Evolutionary conservation across 2,888 invertebrate species (phyloP).

Genomic region (Girardia tigrina): DNA sequence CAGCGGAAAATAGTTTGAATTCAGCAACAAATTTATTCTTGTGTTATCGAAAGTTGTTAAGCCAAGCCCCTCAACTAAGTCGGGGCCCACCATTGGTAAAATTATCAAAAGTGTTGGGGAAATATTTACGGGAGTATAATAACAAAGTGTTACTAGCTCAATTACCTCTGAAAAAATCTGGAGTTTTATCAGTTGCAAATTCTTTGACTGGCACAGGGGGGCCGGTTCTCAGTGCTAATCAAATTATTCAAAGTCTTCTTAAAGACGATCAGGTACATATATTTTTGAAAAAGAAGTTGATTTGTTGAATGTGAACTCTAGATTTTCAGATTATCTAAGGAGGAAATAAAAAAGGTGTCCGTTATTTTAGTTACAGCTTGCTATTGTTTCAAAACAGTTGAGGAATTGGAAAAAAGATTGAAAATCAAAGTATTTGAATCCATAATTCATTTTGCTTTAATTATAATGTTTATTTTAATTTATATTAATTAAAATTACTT

Average conservation of each 20-base stretch:
- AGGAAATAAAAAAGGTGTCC: constrained; percentile 60
- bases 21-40: constrained; percentile 39
- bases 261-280: constrained; percentile 60
- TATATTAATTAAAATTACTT: not conserved
- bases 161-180: constrained; percentile 54
- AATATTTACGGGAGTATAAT: constrained; percentile 80
- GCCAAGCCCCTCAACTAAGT: constrained; percentile 83
- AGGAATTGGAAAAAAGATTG: constrained; percentile 56
- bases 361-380: constrained; percentile 85
- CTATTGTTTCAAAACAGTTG: constrained; percentile 91
- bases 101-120: constrained; percentile 75
- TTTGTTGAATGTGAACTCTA: not conserved
- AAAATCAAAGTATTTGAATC: constrained; percentile 28
- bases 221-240: constrained; percentile 49
- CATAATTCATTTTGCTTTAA: not conserved
- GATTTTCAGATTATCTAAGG: constrained; percentile 54
- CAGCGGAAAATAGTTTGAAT: constrained; percentile 32
- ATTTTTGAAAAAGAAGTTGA: not conserved
- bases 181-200: not conserved
- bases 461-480: not conserved
- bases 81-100: constrained; percentile 70
- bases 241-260: constrained; percentile 58
- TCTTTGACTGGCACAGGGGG: not conserved
- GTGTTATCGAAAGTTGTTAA: constrained; percentile 80
- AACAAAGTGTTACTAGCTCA: constrained; percentile 65